Base-by-base conservation (phyloP, 2,797 vertebrate species). In the Hydrolagus colliei region DNA sequence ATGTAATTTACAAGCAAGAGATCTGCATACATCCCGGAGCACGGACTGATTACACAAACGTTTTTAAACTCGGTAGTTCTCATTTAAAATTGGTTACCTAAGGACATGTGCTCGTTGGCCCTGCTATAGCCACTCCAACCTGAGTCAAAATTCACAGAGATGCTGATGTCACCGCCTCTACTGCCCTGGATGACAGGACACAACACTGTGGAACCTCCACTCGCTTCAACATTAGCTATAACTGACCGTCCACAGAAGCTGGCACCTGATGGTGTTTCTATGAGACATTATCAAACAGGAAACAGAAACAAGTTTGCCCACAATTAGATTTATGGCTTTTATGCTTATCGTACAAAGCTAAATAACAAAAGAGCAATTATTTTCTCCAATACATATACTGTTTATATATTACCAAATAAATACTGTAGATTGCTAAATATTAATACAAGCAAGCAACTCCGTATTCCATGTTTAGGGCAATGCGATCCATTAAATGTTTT, bases 131-230 rank as follows among this genome's bases (percentile, higher is more conserved):
- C 8, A 27, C 32, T 84, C 63, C 63, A 1, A 3, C 41, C 41
- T n/a, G 65, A 71, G 65, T 20, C 35, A 9, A 84, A 0, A 84
- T 84, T 84, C 41, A 84, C 16, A 68, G 79, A 65, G 11, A 84
- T 67, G 79, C 18, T 84, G 16, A 84, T 10, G 10, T 4, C 68
- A 68, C 63, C 20, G 32, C 1, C 4, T 20, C n/a, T 27, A 84
- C 63, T 16, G 20, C 63, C 71, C 71, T 84, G 79, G 79, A 84
- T 71, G 2, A 84, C 6, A 65, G 79, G 79, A 20, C 79, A 84
- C 22, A 84, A 27, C 14, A 84, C 32, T 18, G 71, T 18, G 18
- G 79, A 84, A 71, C 65, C 32, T 84, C 79, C 79, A 68, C 9
- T 16, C 18, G 18, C 79, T 10, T 84, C 14, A 41, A 84, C 32